Evolutionary conservation across 2,888 invertebrate genomes (phyloP).

Genomic region (Phytoseiulus persimilis): DNA sequence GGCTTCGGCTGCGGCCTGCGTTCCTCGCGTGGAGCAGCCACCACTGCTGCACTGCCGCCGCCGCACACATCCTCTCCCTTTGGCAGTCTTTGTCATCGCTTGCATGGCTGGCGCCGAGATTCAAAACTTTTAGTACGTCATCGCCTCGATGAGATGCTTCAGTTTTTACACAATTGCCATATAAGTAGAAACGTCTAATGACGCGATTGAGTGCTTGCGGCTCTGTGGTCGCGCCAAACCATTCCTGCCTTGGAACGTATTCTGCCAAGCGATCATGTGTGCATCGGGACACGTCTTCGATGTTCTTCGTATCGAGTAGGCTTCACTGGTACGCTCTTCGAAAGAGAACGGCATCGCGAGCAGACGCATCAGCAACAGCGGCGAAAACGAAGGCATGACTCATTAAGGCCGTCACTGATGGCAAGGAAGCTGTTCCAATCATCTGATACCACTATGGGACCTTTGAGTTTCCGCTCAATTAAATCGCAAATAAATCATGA

Average conservation of each 20-base stretch:
- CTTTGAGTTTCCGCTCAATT: neutral
- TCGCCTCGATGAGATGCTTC: neutral
- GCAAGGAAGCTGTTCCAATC: neutral
- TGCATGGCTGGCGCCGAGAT: neutral
- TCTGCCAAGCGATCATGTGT: neutral
- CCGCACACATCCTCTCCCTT: neutral
- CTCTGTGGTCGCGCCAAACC: neutral
- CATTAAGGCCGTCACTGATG: neutral
- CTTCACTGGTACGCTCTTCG: neutral
- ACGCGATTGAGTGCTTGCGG: neutral
- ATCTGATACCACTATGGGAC: neutral
- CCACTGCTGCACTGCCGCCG: neutral
- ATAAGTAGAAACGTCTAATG: no score
- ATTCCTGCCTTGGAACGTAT: neutral
- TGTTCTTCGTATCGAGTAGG: neutral
- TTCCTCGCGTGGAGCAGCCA: neutral
- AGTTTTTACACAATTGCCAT: no score
- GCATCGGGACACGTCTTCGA: neutral
- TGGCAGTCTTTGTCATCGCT: constrained; percentile 15
- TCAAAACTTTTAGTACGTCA: neutral
- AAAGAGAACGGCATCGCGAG: neutral
- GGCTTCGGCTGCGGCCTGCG: neutral
- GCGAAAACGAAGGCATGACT: neutral
- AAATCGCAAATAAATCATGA: neutral
- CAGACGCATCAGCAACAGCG: neutral